Conservation (phyloP, 1,140 invertebrate genomes). For the Micrasema longulum region DNA sequence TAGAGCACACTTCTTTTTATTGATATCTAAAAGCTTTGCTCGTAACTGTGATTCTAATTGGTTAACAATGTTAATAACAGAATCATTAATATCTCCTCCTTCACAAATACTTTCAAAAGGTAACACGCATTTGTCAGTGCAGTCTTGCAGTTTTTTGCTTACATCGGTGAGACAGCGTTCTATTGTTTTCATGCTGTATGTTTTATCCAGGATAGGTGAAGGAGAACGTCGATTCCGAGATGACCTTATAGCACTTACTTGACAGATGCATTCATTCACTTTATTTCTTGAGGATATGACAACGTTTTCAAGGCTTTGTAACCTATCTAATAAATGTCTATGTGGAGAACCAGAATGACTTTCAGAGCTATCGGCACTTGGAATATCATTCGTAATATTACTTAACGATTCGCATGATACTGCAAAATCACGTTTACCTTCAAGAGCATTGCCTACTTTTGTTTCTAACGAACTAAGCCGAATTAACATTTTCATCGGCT, state of each 20-base stretch:
- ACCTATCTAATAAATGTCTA: conserved; percentile 68
- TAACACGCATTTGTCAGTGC: conserved; percentile 68
- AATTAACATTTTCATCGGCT: conserved; percentile 83
- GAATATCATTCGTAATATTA: conserved; percentile 59
- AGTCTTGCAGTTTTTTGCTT: conserved; percentile 69
- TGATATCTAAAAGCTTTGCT: conserved; percentile 74
- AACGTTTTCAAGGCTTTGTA: conserved; percentile 70
- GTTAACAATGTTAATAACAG: conserved; percentile 72
- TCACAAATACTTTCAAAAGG: conserved; percentile 61
- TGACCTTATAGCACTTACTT: conserved; percentile 69
- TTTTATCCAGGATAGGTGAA: conserved; percentile 70
- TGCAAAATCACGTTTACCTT: conserved; percentile 64
- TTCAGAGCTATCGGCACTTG: conserved; percentile 59
- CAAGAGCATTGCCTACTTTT: conserved; percentile 74
- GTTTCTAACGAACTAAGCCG: conserved; percentile 79
- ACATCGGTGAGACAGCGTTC: conserved; percentile 72
- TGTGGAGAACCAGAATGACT: conserved; percentile 57
- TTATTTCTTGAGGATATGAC: conserved; percentile 69
- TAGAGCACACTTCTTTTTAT: conserved; percentile 72
- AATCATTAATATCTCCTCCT: conserved; percentile 66
- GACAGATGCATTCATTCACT: conserved; percentile 67
- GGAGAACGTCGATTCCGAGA: conserved; percentile 69
- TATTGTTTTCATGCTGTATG: conserved; percentile 70
- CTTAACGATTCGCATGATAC: conserved; percentile 70
- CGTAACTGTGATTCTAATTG: conserved; percentile 75